These are phyloP conservation scores for Borostomias antarcticus DNA, from an alignment of 2,797 vertebrate species.

Conservation along the genomic window DNA sequence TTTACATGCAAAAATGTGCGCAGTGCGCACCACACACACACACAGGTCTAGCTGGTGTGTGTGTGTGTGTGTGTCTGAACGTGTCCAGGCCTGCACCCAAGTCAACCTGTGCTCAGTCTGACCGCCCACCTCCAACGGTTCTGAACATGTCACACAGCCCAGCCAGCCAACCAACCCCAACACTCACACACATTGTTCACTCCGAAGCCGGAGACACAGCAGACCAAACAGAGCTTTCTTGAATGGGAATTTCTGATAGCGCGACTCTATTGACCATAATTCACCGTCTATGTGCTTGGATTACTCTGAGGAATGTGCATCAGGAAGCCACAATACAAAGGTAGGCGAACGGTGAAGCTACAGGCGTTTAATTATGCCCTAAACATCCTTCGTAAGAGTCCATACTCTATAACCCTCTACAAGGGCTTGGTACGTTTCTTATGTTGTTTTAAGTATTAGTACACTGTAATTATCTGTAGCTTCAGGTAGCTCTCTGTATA, in stretches of 20 bases:
- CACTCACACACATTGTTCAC: conserved; percentile 4
- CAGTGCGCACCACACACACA: conserved; percentile 9
- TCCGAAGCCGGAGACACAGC: not conserved
- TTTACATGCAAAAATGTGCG: not conserved
- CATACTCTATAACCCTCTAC: too few relatives aligned
- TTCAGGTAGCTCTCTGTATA: too few relatives aligned
- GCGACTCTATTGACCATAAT: conserved; percentile 10
- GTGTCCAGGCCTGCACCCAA: conserved; percentile 47
- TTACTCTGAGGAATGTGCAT: conserved; percentile 9
- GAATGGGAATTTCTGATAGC: conserved; percentile 8
- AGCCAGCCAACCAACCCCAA: conserved; percentile 30
- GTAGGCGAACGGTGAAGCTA: conserved; percentile 49
- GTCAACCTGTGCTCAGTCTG: conserved; percentile 25
- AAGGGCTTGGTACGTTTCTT: too few relatives aligned
- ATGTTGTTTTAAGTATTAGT: too few relatives aligned
- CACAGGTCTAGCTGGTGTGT: not conserved
- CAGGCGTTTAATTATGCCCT: too few relatives aligned
- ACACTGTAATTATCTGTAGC: too few relatives aligned
- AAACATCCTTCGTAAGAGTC: too few relatives aligned
- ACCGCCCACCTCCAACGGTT: conserved; percentile 52
- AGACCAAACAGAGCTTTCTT: conserved; percentile 11
- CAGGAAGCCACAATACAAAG: not conserved
- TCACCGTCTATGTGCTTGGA: not conserved
- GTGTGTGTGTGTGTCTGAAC: conserved; percentile 26
- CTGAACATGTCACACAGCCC: conserved; percentile 48